Percentiles rank a stretch among this genome's conserved stretches.
Evolutionary conservation across 2,113 vertebrate species (phyloP).

Genomic region (Oenanthe oenanthe): DNA sequence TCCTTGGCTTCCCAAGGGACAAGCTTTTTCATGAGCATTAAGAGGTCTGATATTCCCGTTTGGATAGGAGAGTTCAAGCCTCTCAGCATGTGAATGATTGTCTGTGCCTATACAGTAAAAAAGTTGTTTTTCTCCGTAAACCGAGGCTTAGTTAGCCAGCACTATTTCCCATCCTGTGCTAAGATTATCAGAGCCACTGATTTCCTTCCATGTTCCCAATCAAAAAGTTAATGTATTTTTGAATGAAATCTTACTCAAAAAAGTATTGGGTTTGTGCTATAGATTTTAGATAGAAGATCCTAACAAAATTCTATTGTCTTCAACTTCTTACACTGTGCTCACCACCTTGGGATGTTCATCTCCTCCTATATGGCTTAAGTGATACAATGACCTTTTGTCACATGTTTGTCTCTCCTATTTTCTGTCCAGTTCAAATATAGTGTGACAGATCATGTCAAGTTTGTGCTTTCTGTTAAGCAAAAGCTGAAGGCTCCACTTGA

Average conservation of each 20-base stretch:
- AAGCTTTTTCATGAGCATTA: neutral
- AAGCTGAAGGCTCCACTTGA: neutral
- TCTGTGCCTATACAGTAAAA: neutral
- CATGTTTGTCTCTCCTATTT: neutral
- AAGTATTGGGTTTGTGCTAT: neutral
- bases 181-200: neutral
- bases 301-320: neutral
- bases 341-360: neutral
- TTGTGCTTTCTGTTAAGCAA: slow-evolving; percentile 2
- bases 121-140: neutral
- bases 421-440: slow-evolving; percentile 6
- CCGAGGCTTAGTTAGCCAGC: neutral
- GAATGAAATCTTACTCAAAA: neutral
- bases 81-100: neutral
- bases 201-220: neutral
- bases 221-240: slow-evolving; percentile 15
- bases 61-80: neutral
- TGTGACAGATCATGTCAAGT: slow-evolving; percentile 5
- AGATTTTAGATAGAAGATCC: neutral
- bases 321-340: neutral
- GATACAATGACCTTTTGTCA: neutral
- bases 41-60: neutral
- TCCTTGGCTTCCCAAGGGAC: neutral
- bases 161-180: neutral
- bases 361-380: neutral